Base-by-base conservation (phyloP, 2,113 vertebrate genomes). In the Psephotus haematonotus region DNA sequence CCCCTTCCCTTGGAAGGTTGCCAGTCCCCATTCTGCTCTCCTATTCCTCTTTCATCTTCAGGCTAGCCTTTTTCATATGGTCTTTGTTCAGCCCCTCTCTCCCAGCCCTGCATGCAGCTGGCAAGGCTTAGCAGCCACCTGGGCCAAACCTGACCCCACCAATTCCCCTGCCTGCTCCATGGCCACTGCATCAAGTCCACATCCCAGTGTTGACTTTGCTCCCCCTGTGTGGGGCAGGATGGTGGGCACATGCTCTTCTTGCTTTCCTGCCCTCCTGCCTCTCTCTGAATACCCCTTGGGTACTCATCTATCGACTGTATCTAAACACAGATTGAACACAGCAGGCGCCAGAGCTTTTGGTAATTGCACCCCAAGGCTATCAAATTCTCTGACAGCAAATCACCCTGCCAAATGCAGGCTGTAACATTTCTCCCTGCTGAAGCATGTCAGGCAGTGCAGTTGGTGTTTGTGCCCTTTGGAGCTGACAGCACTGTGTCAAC, bases 281-380 rank as follows among this genome's bases (percentile, higher is more conserved):
- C 63, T 91, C 2, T 0, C 43, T 81, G 46, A 5, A 18, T 37
- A 59, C 60, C 79, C 50, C n/a, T 23, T 0, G 1, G 22, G 62
- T 75, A 63, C 37, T 75, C 7, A 4, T 19, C 69, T 71, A 43
- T 60, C 1, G 0, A 44, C 29, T 43, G 25, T 37, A 49, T 31
- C 76, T 60, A 90, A 87, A 78, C 82, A 84, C 85, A 93, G 88
- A 91, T 52, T 64, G 57, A 90, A 87, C 4, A 1, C 3, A 0
- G 80, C 47, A 80, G 79, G 62, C 2, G 5, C 70, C 79, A 95
- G 79, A 90, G 79, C 53, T 91, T 93, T 87, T 80, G 72, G 31
- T 92, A 95, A 95, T 96, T 93, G 55, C 47, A 53, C 71, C 94
- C 64, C 14, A 74, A 91, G 95, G 96, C 84, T 77, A 91, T 17